Evolutionary conservation across 2,888 invertebrate species (phyloP).

Genomic region (Entomobrya proxima): DNA sequence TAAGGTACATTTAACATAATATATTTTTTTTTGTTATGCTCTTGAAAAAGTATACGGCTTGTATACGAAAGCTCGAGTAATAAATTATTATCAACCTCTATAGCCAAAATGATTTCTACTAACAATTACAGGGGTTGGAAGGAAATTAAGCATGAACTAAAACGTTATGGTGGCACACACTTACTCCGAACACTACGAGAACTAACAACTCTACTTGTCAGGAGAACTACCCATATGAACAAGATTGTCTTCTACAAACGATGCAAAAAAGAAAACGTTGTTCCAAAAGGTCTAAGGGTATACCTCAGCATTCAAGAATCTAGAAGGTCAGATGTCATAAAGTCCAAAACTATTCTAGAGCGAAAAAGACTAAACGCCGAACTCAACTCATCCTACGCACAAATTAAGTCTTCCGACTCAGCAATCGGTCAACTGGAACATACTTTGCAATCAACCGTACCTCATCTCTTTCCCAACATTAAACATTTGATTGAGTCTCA

Average conservation of each 20-base stretch:
- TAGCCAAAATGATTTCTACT: not conserved
- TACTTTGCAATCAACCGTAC: not conserved
- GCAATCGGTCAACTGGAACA: not conserved
- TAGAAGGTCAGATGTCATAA: not conserved
- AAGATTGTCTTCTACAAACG: not conserved
- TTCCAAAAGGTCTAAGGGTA: not conserved
- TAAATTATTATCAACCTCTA: not conserved
- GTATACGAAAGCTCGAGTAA: no score
- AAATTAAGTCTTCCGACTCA: not conserved
- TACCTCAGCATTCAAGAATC: not conserved
- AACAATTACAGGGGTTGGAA: not conserved
- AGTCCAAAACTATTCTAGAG: not conserved
- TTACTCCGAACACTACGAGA: not conserved
- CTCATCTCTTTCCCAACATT: not conserved
- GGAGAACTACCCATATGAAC: not conserved
- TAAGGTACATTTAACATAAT: no score
- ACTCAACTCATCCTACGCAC: not conserved
- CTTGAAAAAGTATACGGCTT: no score
- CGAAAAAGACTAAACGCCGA: not conserved
- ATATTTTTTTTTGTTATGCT: no score
- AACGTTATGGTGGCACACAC: not conserved
- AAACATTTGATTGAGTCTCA: not conserved
- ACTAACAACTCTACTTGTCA: not conserved
- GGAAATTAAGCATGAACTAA: not conserved
- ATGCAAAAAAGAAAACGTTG: not conserved